Base-by-base conservation (phyloP, 2,113 vertebrate species). In the Cheirogaleus medius region DNA sequence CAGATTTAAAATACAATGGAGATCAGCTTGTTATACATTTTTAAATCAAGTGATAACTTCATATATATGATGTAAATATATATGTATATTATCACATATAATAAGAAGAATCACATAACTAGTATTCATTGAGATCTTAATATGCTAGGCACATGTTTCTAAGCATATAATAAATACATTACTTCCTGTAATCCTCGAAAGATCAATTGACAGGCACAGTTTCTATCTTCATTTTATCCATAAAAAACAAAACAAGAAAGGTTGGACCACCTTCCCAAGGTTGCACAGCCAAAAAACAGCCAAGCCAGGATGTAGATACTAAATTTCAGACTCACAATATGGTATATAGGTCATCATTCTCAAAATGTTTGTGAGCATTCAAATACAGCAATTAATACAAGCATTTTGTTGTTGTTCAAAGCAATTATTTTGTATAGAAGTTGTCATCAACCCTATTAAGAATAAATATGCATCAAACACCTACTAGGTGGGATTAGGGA, bases 181-280 rank as follows among this genome's bases (percentile, higher is more conserved):
- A 52, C 44, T 82, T 87, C 10, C 56, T 56, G 1, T 21, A 64
- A 83, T 39, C 14, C 6, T 34, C 3, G 12, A 83, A 39, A 32
- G 12, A 68, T 21, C 18, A 32, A 4, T 71, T 60, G 74, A 3
- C 8, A 39, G 20, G 0, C 5, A 83, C 1, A 60, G n/a, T 27
- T 77, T 96, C 9, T 68, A 52, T 44, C 44, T 86, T 89, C 14
- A 83, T 14, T 83, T 94, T 64, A 37, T 85, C 23, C 93, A 56
- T 47, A 18, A 69, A 64, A 77, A 60, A 27, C 12, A 63, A 64
- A 32, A 88, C 27, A 60, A 0, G 5, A 42, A 14, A 54, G 9
- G 0, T 74, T 56, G 15, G 2, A 47, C 10, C 10, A 81, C 21
- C 6, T 74, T 44, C 5, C 5, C 32, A 54, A 49, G 3, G 3